Evolutionary conservation across 2,888 invertebrate genomes (phyloP).

Genomic region (Protodeltote pygarga): DNA sequence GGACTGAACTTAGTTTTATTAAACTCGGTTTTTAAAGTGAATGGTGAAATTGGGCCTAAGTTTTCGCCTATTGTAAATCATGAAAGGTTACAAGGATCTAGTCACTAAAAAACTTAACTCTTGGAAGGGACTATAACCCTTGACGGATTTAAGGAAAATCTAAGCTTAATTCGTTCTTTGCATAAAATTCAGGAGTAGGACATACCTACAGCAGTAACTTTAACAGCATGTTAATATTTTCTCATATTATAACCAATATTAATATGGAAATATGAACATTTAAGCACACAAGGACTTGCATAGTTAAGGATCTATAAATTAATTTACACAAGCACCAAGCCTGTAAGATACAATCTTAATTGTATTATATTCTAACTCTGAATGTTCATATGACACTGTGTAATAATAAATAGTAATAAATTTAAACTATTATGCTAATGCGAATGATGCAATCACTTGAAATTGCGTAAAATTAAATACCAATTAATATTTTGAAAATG

Average conservation of each 20-base stretch:
- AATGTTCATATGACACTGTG: slow-evolving; percentile 13
- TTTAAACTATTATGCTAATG: slow-evolving; percentile 23
- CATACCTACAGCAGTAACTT: too few species aligned
- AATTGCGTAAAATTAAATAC: slow-evolving; percentile 1
- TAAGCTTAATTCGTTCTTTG: too few species aligned
- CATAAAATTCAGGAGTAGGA: too few species aligned
- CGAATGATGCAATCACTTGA: background rate
- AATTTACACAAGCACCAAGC: slow-evolving; percentile 32
- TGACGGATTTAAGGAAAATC: too few species aligned
- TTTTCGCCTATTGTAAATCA: too few species aligned
- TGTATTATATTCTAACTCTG: slow-evolving; percentile 33
- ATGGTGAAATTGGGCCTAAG: too few species aligned
- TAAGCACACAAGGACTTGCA: slow-evolving; percentile 1
- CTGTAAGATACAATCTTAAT: slow-evolving; percentile 37
- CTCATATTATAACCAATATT: slow-evolving; percentile 2
- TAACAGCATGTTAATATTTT: background rate
- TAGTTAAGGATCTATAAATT: slow-evolving; percentile 18
- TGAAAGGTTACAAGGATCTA: too few species aligned
- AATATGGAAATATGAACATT: slow-evolving; percentile 25
- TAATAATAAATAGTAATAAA: slow-evolving; percentile 16
- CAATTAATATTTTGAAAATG: slow-evolving; percentile 3
- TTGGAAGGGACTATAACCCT: too few species aligned
- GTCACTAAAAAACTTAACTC: too few species aligned
- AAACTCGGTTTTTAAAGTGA: too few species aligned
- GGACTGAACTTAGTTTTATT: too few species aligned